A percentile compares a stretch with the other conserved stretches of the same genome.
phyloP scores from a whole-genome alignment of 2,888 invertebrate genomes.

The Proisotoma minuta region DNA sequence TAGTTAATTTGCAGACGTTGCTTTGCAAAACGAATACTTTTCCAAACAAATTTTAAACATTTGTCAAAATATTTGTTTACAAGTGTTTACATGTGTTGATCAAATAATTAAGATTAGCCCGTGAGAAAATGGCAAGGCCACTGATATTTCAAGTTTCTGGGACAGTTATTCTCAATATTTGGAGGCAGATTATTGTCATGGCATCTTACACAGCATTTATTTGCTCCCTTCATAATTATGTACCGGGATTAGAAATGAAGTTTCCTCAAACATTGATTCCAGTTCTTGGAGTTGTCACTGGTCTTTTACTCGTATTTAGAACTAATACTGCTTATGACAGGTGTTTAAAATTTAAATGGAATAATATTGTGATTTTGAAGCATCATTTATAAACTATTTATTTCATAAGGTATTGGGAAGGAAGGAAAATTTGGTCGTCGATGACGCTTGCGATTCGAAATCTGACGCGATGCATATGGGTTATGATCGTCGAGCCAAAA shows the following conservation, averaged over 20 bases:
- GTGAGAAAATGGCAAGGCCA: not conserved
- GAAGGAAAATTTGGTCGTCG: slow-evolving; percentile 34
- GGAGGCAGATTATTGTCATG: slow-evolving; percentile 24
- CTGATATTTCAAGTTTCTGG: slow-evolving; percentile 16
- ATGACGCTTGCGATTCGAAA: slow-evolving; percentile 35
- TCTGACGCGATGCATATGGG: slow-evolving; percentile 41
- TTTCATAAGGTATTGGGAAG: slow-evolving; percentile 41
- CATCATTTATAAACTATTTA: not conserved
- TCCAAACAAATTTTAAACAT: too few species aligned
- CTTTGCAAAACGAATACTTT: too few species aligned
- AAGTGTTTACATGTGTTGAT: too few species aligned
- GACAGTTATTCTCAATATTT: slow-evolving; percentile 31
- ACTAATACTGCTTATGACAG: slow-evolving; percentile 44
- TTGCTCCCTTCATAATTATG: slow-evolving; percentile 23
- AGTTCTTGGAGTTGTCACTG: slow-evolving; percentile 41
- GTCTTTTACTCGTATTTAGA: slow-evolving; percentile 40
- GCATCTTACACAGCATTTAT: slow-evolving; percentile 17
- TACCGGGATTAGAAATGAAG: slow-evolving; percentile 20
- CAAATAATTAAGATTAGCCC: too few species aligned
- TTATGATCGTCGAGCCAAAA: slow-evolving; percentile 31
- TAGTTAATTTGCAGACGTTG: too few species aligned
- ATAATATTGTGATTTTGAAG: not conserved
- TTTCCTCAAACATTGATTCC: slow-evolving; percentile 38
- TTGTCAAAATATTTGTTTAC: too few species aligned
- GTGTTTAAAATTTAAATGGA: slow-evolving; percentile 5